Percentiles rank a stretch among this genome's conserved stretches.
phyloP scores from a whole-genome alignment of 1,140 invertebrate species.

The Metopolophium dirhodum region DNA sequence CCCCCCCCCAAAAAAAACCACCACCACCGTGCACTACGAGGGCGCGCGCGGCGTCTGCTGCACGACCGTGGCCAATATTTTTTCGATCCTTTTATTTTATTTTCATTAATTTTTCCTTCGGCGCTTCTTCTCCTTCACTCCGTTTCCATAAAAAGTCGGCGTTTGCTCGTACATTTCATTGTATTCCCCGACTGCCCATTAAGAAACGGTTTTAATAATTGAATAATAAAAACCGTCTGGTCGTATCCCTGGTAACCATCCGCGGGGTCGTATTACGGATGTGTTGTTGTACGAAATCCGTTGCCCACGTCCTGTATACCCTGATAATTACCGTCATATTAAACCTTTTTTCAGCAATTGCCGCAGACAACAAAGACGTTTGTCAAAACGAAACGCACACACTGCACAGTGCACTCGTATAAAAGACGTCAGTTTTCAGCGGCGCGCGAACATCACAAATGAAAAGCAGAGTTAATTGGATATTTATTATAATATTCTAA shows the following conservation, averaged over 20 bases:
- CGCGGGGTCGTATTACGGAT: neutral
- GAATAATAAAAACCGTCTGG: constrained; percentile 29
- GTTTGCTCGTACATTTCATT: neutral
- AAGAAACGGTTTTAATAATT: constrained; percentile 30
- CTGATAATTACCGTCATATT: neutral
- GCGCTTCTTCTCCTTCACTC: neutral
- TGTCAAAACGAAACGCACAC: neutral
- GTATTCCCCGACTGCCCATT: neutral
- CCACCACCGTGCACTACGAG: neutral
- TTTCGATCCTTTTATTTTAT: neutral
- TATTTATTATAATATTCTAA: neutral
- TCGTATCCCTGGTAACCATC: constrained; percentile 17
- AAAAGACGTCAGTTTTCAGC: no score
- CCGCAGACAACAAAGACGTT: neutral
- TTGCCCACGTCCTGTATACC: neutral
- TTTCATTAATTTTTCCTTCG: neutral
- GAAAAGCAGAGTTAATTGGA: neutral
- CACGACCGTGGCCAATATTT: neutral
- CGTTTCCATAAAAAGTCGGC: neutral
- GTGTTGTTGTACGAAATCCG: neutral
- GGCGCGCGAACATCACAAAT: neutral
- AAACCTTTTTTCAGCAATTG: neutral
- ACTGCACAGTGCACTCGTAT: no score
- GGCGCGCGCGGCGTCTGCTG: neutral
- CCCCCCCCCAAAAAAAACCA: no score